Evolutionary conservation across 2,113 vertebrate genomes (phyloP).

Genomic region (Semnornis frantzii): DNA sequence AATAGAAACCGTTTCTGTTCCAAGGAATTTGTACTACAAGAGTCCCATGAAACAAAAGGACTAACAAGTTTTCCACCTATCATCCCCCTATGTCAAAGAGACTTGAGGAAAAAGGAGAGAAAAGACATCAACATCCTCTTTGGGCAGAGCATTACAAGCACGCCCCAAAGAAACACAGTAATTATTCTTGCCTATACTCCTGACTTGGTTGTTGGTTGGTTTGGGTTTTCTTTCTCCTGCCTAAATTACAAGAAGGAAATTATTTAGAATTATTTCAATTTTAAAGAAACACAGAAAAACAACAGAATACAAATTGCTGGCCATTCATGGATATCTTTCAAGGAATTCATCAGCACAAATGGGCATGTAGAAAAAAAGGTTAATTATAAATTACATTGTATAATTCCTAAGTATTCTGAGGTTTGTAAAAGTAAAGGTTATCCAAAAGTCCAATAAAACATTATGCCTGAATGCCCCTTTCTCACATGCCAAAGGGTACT

Average conservation of each 20-base stretch:
- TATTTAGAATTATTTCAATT: background rate
- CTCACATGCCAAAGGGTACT: conserved; percentile 71
- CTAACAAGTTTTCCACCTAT: background rate
- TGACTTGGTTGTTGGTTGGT: background rate
- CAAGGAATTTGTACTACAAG: conserved; percentile 16
- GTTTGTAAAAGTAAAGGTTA: conserved; percentile 57
- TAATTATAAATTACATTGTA: conserved; percentile 66
- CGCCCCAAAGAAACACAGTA: background rate
- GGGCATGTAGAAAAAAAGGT: conserved; percentile 15
- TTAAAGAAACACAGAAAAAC: background rate
- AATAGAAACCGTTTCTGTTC: conserved; percentile 28
- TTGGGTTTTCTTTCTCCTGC: background rate
- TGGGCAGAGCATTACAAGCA: background rate
- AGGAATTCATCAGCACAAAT: conserved; percentile 18
- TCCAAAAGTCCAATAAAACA: conserved; percentile 61
- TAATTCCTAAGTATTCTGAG: conserved; percentile 64
- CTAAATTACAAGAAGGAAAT: background rate
- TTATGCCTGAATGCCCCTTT: conserved; percentile 56
- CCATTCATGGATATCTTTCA: background rate
- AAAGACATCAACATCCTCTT: background rate
- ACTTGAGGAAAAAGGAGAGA: background rate
- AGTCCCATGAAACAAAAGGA: background rate
- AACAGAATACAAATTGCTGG: background rate
- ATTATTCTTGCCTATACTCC: background rate
- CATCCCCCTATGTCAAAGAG: background rate